Evolutionary conservation across 2,113 vertebrate species (phyloP).

Genomic region (Larimichthys crocea): DNA sequence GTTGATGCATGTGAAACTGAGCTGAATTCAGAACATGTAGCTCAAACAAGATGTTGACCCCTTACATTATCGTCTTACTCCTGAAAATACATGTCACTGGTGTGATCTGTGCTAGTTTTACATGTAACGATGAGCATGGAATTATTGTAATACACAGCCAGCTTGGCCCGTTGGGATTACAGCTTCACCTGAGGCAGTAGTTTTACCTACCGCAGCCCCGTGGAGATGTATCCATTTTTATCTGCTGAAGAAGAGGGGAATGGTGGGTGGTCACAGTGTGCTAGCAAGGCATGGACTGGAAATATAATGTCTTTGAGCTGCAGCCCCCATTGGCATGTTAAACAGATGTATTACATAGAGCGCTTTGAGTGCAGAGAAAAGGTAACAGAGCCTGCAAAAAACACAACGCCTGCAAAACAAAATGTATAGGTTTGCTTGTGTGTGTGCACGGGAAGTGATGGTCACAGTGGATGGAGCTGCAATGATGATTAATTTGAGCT

Average conservation of each 20-base stretch:
- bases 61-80: not conserved
- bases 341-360: conserved; percentile 22
- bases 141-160: not conserved
- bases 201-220: conserved; percentile 28
- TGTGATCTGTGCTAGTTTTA: not conserved
- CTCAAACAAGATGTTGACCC: not conserved
- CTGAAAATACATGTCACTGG: not conserved
- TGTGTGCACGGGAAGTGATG: not conserved
- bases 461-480: conserved; percentile 3
- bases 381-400: conserved; percentile 37
- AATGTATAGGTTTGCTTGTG: not conserved
- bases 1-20: conserved; percentile 26
- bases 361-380: conserved; percentile 11
- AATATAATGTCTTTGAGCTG: conserved; percentile 29
- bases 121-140: not conserved
- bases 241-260: conserved; percentile 31
- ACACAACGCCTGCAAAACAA: conserved; percentile 27
- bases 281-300: conserved; percentile 5
- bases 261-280: conserved; percentile 33
- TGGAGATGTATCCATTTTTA: conserved; percentile 47
- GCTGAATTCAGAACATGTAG: not conserved
- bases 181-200: conserved; percentile 1
- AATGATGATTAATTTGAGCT: conserved; percentile 52
- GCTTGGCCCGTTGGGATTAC: not conserved
- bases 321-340: conserved; percentile 12